These are phyloP conservation scores for Mastomys coucha DNA, from an alignment of 2,113 vertebrate genomes.

Conservation along the genomic window DNA sequence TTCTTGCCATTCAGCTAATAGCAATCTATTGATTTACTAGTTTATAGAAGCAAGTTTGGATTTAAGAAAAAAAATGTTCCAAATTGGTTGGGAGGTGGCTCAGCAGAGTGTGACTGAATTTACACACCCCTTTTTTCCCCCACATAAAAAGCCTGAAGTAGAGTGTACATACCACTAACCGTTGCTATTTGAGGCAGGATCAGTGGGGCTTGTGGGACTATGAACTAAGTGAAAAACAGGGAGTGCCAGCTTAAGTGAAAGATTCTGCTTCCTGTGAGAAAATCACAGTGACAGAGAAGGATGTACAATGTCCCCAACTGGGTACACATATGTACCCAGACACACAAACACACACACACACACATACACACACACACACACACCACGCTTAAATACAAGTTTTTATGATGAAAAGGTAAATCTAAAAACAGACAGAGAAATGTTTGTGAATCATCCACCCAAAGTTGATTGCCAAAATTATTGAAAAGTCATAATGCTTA, in stretches of 20 bases:
- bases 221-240: neutral
- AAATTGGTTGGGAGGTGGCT: neutral
- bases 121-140: no score
- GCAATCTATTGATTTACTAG: neutral
- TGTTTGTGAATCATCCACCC: neutral
- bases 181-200: neutral
- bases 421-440: neutral
- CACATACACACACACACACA: neutral
- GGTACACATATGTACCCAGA: neutral
- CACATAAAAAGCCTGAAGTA: neutral
- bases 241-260: neutral
- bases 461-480: neutral
- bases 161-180: neutral
- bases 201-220: neutral
- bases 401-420: neutral
- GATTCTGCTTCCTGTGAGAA: neutral
- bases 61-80: conserved; percentile 17
- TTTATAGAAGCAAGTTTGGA: neutral
- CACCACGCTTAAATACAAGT: neutral
- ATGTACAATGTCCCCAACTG: no score
- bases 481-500: neutral
- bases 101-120: neutral
- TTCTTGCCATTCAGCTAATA: neutral
- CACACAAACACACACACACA: neutral
- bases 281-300: neutral